Percentiles rank a stretch among this genome's conserved stretches.
Conservation (phyloP, 2,113 vertebrate species). For the Malurus alboscapulatus region DNA sequence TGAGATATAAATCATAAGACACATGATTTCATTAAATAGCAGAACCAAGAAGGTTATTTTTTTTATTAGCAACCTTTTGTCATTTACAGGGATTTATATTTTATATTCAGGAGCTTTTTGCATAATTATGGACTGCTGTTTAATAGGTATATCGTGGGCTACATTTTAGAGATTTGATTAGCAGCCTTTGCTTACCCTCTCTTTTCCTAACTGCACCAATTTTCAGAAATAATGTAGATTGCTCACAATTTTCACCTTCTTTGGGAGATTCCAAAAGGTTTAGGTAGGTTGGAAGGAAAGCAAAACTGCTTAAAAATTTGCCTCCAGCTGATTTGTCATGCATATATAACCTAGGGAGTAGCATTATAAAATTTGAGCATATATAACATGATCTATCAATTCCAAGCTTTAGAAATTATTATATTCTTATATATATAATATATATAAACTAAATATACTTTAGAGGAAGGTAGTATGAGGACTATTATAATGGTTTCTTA, state of each 20-base stretch:
- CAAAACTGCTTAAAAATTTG: neutral
- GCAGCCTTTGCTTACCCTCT: neutral
- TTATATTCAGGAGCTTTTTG: neutral
- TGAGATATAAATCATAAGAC: neutral
- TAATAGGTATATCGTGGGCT: fast-evolving
- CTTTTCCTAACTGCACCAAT: neutral
- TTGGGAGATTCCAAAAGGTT: neutral
- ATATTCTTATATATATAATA: neutral
- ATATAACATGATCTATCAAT: neutral
- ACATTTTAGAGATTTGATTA: neutral
- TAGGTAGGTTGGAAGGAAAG: neutral
- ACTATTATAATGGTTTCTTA: neutral
- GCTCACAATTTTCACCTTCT: neutral
- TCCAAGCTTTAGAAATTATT: neutral
- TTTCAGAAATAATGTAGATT: neutral
- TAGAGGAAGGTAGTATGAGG: neutral
- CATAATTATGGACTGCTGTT: neutral
- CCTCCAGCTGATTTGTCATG: neutral
- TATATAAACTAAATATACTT: neutral
- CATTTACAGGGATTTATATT: neutral
- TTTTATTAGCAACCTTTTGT: neutral
- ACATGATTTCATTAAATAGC: neutral
- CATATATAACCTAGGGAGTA: neutral
- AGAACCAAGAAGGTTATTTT: neutral
- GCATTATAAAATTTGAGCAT: neutral